phyloP scores from a whole-genome alignment of 2,888 invertebrate genomes.

The Halictus quadricinctus region DNA sequence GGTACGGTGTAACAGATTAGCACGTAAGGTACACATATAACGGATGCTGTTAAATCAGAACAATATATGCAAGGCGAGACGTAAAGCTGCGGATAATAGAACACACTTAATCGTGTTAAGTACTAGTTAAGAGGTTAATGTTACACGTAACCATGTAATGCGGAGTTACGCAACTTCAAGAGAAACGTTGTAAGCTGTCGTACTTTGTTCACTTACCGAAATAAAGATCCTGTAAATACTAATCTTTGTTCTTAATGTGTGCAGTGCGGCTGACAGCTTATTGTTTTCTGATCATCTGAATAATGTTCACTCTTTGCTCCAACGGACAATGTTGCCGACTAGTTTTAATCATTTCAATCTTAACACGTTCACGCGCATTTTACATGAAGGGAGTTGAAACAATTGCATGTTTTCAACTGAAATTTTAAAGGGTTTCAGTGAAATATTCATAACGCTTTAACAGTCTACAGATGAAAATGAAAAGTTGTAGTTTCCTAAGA shows the following conservation, averaged over 20 bases:
- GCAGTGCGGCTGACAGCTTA: background rate
- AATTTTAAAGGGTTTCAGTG: too few relatives aligned
- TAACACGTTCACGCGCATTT: too few relatives aligned
- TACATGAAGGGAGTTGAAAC: too few relatives aligned
- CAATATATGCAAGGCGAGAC: conserved; percentile 30
- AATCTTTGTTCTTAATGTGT: conserved; percentile 1
- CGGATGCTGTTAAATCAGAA: conserved; percentile 29
- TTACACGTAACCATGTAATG: conserved; percentile 51
- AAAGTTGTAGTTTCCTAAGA: background rate
- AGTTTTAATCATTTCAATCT: too few relatives aligned
- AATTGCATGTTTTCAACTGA: too few relatives aligned
- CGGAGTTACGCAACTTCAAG: conserved; percentile 43
- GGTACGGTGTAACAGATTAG: conserved; percentile 27
- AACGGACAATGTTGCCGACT: too few relatives aligned
- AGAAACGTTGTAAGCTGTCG: conserved; percentile 63
- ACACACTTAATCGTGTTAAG: conserved; percentile 48
- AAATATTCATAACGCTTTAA: background rate
- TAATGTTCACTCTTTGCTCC: background rate
- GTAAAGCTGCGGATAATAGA: conserved; percentile 49
- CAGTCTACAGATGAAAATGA: background rate
- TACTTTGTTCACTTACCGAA: conserved; percentile 65
- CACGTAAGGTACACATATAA: conserved; percentile 44
- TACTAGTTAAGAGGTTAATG: conserved; percentile 57
- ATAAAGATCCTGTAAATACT: conserved; percentile 67
- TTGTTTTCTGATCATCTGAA: background rate